A percentile compares a stretch with the other conserved stretches of the same genome.
Evolutionary conservation across 2,797 vertebrate genomes (phyloP).

Genomic region (Rhynchotus rufescens): DNA sequence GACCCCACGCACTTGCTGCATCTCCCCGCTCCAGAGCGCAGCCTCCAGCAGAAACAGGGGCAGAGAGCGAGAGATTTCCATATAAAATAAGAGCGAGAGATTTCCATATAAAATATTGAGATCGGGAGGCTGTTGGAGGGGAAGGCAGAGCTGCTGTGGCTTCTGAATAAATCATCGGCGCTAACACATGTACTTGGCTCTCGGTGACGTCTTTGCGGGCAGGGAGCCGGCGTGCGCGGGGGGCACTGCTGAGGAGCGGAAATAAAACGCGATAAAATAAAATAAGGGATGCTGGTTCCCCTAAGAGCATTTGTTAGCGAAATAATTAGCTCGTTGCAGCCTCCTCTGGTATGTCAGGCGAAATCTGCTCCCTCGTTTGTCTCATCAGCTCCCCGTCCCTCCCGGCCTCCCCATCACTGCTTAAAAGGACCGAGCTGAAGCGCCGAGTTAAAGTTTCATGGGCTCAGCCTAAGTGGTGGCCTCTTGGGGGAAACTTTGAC

Average conservation of each 20-base stretch:
- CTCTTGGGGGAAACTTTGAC: neutral
- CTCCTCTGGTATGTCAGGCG: conserved; percentile 61
- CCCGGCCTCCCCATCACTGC: neutral
- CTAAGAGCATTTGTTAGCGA: conserved; percentile 16
- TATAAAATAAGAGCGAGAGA: conserved; percentile 72
- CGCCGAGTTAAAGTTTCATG: neutral
- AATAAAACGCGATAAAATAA: neutral
- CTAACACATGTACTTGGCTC: neutral
- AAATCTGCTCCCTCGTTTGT: conserved; percentile 70
- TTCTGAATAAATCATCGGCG: conserved; percentile 70
- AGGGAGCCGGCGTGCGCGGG: neutral
- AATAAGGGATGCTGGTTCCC: neutral
- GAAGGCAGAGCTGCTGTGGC: neutral
- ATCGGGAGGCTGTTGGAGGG: neutral
- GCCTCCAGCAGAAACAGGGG: conserved; percentile 14
- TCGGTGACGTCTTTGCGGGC: neutral
- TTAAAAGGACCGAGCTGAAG: fast-evolving
- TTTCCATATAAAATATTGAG: conserved; percentile 74
- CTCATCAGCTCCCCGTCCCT: neutral
- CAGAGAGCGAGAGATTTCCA: conserved; percentile 56
- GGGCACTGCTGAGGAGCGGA: neutral
- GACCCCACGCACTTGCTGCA: fast-evolving
- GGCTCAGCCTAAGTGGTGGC: neutral
- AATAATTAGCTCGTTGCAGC: conserved; percentile 64
- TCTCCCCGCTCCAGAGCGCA: neutral